Percentiles rank a stretch among this genome's conserved stretches.
These are phyloP conservation scores for Leucosticte australis DNA, from an alignment of 2,113 vertebrate species.

Conservation along the genomic window DNA sequence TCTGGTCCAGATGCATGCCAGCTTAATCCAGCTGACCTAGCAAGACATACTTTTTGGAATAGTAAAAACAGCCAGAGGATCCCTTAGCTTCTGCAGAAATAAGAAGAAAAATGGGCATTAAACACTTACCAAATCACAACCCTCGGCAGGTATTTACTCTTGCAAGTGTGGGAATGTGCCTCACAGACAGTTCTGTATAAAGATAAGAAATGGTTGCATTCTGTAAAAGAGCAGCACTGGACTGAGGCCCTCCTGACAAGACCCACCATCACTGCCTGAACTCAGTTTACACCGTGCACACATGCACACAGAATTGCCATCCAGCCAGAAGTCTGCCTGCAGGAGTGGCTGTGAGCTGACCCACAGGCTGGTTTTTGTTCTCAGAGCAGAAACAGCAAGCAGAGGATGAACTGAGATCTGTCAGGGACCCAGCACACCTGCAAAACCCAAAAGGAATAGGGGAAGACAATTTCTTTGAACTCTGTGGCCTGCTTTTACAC, in stretches of 20 bases:
- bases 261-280: background rate
- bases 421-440: background rate
- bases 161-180: background rate
- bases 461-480: background rate
- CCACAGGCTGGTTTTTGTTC: background rate
- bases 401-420: background rate
- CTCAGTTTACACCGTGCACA: fast-evolving
- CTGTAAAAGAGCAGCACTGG: fast-evolving
- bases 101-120: background rate
- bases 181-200: background rate
- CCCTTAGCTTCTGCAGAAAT: background rate
- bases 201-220: background rate
- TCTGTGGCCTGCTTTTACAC: background rate
- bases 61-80: background rate
- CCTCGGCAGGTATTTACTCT: background rate
- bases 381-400: background rate
- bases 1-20: background rate
- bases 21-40: constrained; percentile 43
- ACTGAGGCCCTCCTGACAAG: background rate
- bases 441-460: background rate
- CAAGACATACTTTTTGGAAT: background rate
- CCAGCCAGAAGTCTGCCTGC: background rate
- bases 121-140: background rate
- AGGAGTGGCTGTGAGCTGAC: background rate
- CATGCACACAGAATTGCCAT: background rate